Evolutionary conservation across 2,797 vertebrate genomes (phyloP).

Genomic region (Thunnus albacares): DNA sequence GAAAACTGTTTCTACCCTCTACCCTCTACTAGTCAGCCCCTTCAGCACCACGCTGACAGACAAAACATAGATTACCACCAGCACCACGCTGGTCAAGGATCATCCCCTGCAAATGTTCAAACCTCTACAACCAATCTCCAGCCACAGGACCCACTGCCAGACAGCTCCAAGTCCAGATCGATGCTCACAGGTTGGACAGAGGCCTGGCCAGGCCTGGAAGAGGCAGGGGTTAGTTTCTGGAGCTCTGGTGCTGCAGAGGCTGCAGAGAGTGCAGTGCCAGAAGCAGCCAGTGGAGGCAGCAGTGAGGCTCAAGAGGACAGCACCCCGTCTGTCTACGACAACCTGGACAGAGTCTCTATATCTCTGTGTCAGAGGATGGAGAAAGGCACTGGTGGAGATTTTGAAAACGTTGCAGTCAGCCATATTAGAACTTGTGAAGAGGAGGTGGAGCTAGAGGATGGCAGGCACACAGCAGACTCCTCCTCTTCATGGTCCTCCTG

Average conservation of each 20-base stretch:
- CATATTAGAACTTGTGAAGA: slow-evolving; percentile 7
- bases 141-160: slow-evolving; percentile 24
- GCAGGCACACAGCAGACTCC: slow-evolving; percentile 55
- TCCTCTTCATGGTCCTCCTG: slow-evolving; percentile 85
- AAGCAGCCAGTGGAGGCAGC: slow-evolving; percentile 68
- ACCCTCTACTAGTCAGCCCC: slow-evolving; percentile 56
- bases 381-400: slow-evolving; percentile 6
- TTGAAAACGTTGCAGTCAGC: slow-evolving; percentile 1
- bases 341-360: slow-evolving; percentile 64
- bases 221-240: slow-evolving; percentile 51
- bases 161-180: slow-evolving; percentile 31
- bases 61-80: slow-evolving; percentile 39
- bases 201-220: slow-evolving; percentile 46
- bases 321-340: slow-evolving; percentile 84
- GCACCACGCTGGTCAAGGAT: not conserved
- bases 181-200: slow-evolving; percentile 56
- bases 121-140: slow-evolving; percentile 43
- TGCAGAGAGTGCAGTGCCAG: slow-evolving; percentile 4
- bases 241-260: slow-evolving; percentile 5
- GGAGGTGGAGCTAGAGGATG: slow-evolving; percentile 41
- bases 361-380: slow-evolving; percentile 25
- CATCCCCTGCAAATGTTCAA: slow-evolving; percentile 10
- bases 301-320: slow-evolving; percentile 82
- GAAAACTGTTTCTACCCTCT: slow-evolving; percentile 76
- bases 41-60: slow-evolving; percentile 38